These are phyloP conservation scores for Oenanthe melanoleuca DNA, from an alignment of 2,113 vertebrate species.

Conservation along the genomic window DNA sequence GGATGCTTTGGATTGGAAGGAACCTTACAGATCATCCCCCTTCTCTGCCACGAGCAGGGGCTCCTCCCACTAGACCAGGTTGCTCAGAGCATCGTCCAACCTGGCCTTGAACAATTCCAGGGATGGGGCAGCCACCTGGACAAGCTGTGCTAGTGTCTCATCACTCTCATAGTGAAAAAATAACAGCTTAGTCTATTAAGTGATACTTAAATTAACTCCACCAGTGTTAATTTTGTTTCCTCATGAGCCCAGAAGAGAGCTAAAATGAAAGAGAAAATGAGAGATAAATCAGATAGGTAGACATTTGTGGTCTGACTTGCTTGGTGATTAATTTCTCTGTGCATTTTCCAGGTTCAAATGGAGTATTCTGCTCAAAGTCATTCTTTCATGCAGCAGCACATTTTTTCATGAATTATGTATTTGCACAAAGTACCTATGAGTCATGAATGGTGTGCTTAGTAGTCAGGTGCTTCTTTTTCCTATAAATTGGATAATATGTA, in stretches of 20 bases:
- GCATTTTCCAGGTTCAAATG: neutral
- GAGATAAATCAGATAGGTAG: neutral
- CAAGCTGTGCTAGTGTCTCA: neutral
- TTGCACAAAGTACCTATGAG: neutral
- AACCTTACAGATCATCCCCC: neutral
- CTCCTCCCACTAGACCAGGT: neutral
- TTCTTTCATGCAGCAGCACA: neutral
- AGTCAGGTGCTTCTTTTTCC: neutral
- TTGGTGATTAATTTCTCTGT: slow-evolving; percentile 27
- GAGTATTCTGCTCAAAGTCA: neutral
- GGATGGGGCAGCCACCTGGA: neutral
- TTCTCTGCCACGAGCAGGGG: neutral
- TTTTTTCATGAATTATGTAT: slow-evolving; percentile 3
- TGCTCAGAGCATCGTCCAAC: neutral
- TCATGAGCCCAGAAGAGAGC: neutral
- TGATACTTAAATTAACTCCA: neutral
- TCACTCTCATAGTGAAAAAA: neutral
- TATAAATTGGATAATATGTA: slow-evolving; percentile 6
- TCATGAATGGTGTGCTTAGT: neutral
- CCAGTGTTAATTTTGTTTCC: neutral
- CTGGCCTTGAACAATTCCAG: neutral
- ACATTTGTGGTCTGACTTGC: neutral
- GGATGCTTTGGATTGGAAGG: neutral
- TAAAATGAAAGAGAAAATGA: neutral
- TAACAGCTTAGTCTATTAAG: neutral